Evolutionary conservation across 1,140 invertebrate genomes (phyloP).

Genomic region (Aplysia californica): DNA sequence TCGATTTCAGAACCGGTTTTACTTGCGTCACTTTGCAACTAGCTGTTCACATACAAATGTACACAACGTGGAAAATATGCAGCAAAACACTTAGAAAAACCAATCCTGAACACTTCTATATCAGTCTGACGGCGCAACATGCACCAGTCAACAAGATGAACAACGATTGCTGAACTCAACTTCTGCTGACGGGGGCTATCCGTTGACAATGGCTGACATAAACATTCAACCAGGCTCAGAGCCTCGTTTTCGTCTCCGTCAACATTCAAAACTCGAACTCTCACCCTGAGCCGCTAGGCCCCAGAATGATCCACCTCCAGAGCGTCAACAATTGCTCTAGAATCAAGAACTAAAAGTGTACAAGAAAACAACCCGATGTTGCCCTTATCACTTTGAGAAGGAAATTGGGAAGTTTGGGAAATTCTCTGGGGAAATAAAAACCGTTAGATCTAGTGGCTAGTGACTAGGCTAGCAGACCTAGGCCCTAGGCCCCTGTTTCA

Average conservation of each 20-base stretch:
- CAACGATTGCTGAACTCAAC: neutral
- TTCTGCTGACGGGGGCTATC: neutral
- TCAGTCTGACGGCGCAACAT: neutral
- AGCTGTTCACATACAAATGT: neutral
- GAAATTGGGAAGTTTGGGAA: no score
- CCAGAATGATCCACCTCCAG: no score
- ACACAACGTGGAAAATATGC: neutral
- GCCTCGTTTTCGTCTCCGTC: constrained; percentile 15
- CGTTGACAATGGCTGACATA: constrained; percentile 22
- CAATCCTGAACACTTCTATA: neutral
- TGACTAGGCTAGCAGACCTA: no score
- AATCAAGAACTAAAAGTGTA: no score
- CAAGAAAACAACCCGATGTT: no score
- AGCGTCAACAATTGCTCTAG: no score
- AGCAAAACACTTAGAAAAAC: neutral
- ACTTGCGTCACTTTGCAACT: neutral
- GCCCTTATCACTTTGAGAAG: no score
- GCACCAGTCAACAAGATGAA: neutral
- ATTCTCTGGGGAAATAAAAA: no score
- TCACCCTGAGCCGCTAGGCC: no score
- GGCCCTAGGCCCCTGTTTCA: no score
- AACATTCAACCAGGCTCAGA: neutral
- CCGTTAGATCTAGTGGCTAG: no score
- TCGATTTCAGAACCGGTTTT: constrained; percentile 8
- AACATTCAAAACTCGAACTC: constrained; percentile 2